phyloP scores from a whole-genome alignment of 2,888 invertebrate species.

The Julus scanicus region DNA sequence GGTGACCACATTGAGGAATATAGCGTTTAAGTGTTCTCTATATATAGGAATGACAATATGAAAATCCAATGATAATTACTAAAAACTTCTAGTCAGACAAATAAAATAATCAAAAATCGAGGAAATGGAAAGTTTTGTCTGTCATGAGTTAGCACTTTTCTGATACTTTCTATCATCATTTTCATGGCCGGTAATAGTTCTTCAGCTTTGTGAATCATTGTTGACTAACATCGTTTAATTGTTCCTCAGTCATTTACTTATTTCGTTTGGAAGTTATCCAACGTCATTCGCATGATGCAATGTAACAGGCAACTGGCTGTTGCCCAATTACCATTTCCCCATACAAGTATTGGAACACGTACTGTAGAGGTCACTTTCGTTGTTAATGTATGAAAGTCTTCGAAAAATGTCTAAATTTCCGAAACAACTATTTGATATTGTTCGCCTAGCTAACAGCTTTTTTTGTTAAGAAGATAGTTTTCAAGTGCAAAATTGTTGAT shows the following conservation, averaged over 20 bases:
- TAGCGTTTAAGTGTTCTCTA: too few relatives aligned
- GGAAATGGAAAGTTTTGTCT: not conserved
- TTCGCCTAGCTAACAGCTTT: too few relatives aligned
- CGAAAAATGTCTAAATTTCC: too few relatives aligned
- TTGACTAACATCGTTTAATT: constrained; percentile 30
- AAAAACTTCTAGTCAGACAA: too few relatives aligned
- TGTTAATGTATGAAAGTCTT: not conserved
- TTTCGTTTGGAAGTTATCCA: not conserved
- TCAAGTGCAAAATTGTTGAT: too few relatives aligned
- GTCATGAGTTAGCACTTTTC: not conserved
- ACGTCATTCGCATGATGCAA: not conserved
- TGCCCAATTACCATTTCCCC: not conserved
- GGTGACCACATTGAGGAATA: too few relatives aligned
- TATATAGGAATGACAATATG: too few relatives aligned
- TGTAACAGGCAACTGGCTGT: not conserved
- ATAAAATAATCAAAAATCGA: not conserved
- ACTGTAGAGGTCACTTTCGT: not conserved
- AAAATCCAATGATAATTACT: too few relatives aligned
- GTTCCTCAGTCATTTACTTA: not conserved
- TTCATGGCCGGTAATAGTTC: not conserved
- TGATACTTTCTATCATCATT: not conserved
- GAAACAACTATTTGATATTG: too few relatives aligned
- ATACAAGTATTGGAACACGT: not conserved
- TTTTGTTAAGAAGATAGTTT: too few relatives aligned
- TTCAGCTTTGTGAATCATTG: not conserved